Evolutionary conservation across 2,113 vertebrate species (phyloP), one percentile per base, ranked within the genome.

Genomic region (Gambusia affinis): DNA sequence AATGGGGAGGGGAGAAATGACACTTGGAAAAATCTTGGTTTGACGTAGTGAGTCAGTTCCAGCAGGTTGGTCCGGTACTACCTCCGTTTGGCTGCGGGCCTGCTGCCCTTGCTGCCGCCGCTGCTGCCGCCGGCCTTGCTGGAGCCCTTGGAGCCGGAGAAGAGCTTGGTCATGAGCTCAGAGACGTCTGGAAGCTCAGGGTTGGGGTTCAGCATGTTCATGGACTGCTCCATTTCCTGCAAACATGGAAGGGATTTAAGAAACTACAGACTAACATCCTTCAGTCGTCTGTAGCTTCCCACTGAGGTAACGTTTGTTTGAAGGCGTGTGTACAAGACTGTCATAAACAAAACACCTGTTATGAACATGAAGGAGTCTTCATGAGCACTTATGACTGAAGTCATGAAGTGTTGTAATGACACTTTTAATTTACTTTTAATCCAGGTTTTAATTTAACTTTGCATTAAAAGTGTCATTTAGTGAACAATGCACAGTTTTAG

Each of bases 151-250:
- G 98, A 97, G 57, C 92, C 92, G 71, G 97, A 98, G 92, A 99
- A 99, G 69, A 99, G 95, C 92, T 98, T 97, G 86, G 98, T 99
- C 97, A 99, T 98, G 84, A 99, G 97, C 88, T 99, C 98, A 3
- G 98, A 99, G 67, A 99, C 97, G 81, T 99, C 98, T 31, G 98
- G 98, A 47, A 99, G 94, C 82, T 99, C 98, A 0, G 97, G 97
- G 94, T 99, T 99, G 80, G 98, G 98, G 92, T 97, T 99, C 91
- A 99, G 89, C 98, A 99, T 99, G 90, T 98, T 98, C 98, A 99
- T 99, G 64, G 98, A 99, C 88, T 99, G 98, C 77, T 99, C 98
- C 96, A 99, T 99, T 94, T 99, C 98, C 98, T 99, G 92, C 24
- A 33, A 39, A 67, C 57, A 72, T 1, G 61, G 19, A 28, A 68